A percentile compares a stretch with the other conserved stretches of the same genome.
Conservation (phyloP, 2,113 vertebrate genomes). For the Epinephelus lanceolatus region DNA sequence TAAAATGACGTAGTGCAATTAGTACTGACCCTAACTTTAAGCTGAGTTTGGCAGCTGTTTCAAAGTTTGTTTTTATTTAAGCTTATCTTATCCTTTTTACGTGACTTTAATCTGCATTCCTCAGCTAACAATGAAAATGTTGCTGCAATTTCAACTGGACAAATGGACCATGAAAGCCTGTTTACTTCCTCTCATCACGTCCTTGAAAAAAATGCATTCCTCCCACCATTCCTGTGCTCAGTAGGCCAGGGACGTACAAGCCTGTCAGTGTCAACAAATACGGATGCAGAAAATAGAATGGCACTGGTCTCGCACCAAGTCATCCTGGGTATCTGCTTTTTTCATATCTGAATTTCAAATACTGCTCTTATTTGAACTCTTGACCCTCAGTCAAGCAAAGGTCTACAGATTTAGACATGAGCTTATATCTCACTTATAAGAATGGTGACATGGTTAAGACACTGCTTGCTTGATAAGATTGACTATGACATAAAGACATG, state of each 20-base stretch:
- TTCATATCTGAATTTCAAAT: not conserved
- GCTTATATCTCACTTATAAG: not conserved
- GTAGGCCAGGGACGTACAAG: not conserved
- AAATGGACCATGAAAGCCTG: conserved; percentile 44
- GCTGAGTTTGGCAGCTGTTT: conserved; percentile 24
- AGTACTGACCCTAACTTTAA: conserved; percentile 7
- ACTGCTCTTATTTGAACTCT: not conserved
- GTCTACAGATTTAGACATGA: not conserved
- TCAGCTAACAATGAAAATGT: conserved; percentile 32
- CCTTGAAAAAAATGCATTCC: not conserved
- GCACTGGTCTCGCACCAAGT: not conserved
- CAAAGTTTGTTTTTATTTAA: conserved; percentile 17
- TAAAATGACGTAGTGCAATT: not conserved
- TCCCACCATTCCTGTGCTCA: conserved; percentile 7
- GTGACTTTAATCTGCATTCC: conserved; percentile 63
- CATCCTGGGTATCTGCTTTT: not conserved
- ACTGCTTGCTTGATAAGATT: not conserved
- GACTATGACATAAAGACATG: not conserved
- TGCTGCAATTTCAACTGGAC: conserved; percentile 27
- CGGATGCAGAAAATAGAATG: not conserved
- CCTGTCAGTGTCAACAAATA: not conserved
- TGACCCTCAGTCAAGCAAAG: not conserved
- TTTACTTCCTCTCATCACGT: conserved; percentile 27
- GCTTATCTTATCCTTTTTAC: conserved; percentile 55
- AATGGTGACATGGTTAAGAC: not conserved